Conservation (phyloP, 1,140 invertebrate species). For the Philotrypesis tridentata region DNA sequence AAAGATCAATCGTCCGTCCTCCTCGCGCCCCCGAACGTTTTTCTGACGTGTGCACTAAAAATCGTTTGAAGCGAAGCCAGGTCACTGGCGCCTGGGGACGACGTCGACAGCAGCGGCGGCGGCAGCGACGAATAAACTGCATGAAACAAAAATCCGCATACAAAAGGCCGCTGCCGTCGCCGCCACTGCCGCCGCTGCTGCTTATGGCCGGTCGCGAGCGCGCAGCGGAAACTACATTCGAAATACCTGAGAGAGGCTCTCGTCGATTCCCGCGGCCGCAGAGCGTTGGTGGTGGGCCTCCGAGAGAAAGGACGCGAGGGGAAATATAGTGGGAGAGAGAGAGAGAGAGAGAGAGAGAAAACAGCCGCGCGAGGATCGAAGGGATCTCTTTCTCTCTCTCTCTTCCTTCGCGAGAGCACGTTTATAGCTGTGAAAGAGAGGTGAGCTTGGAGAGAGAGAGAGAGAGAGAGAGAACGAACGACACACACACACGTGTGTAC, state of each 20-base stretch:
- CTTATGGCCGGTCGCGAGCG: background rate
- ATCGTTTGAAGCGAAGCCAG: conserved; percentile 16
- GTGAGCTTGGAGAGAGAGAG: too few relatives aligned
- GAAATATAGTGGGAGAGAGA: background rate
- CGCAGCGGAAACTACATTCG: conserved; percentile 22
- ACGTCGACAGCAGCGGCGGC: background rate
- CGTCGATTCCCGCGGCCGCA: background rate
- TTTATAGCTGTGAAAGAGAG: background rate
- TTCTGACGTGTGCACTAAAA: background rate
- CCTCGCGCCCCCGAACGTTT: background rate
- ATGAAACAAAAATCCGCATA: background rate
- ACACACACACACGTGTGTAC: background rate
- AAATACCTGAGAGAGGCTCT: conserved; percentile 13
- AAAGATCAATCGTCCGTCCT: conserved; percentile 19
- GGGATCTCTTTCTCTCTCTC: background rate
- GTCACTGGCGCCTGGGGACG: background rate
- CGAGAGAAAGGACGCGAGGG: background rate
- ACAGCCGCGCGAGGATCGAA: background rate
- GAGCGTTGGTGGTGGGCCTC: background rate
- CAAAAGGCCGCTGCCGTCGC: background rate
- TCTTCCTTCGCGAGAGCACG: background rate
- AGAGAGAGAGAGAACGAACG: background rate
- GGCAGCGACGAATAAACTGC: background rate
- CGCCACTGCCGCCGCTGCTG: too few relatives aligned
- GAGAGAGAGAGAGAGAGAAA: background rate